Base-by-base conservation (phyloP, 2,113 vertebrate genomes). In the Eretmodus cyanostictus region DNA sequence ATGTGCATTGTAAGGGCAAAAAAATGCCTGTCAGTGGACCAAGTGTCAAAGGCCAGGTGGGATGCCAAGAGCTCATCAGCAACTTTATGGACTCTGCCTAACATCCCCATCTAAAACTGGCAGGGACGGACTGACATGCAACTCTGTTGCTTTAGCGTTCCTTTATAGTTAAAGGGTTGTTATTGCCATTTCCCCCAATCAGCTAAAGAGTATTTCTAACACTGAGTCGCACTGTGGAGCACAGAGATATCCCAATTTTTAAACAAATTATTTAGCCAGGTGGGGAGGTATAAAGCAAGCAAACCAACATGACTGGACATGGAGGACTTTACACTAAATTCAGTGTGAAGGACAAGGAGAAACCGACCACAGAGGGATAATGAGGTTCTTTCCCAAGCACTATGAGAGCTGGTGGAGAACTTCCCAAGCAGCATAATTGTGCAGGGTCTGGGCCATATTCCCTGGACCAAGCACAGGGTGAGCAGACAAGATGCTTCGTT, bases 371-470 rank as follows among this genome's bases (percentile, higher is more conserved):
- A 51, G 80, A 82, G 80, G 71, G 66, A 90, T 93, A 94, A 93
- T 92, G 90, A 93, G 87, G 24, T 80, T 85, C 80, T 92, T 87
- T 55, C 24, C 85, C 55, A 85, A 71, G 84, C 83, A 86, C 82
- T 89, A 82, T 84, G 47, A 84, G 45, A 81, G 86, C 84, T 78
- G 42, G 85, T 71, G 40, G 63, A 73, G 73, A 88, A 82, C 76
- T 82, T 89, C 71, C 85, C 55, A 79, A 45, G 88, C 80, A 92
- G 81, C 87, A 53, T 93, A 94, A 95, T 94, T 93, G 93, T 89
- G 83, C 86, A 57, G 78, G 82, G 31, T 82, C 89, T 53, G n/a
- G 84, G 81, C 92, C 66, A 82, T 84, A 93, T 91, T 95, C 93
- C 94, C 94, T 42, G 83, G 84, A 87, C 91, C 81, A 73, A 81